Evolutionary conservation across 2,797 vertebrate species (phyloP), one percentile per base, ranked within the genome.

Genomic region (Allobates femoralis): DNA sequence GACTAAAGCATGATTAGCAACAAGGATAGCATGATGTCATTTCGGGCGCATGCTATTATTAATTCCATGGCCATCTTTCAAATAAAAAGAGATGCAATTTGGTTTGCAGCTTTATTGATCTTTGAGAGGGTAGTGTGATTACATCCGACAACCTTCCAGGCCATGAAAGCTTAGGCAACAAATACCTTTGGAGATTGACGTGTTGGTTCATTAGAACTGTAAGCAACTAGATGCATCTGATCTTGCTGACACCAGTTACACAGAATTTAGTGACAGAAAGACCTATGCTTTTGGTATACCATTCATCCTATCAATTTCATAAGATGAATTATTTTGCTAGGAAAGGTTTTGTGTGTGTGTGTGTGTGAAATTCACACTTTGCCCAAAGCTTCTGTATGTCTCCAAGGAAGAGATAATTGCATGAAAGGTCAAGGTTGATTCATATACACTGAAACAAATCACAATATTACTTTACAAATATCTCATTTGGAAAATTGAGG

Each of bases 41-140:
- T 50, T 62, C 51, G 14, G 21, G 30, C 28, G 7, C 46, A 26
- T 30, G 46, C 41, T 28, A 23, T 12, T 73, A n/a, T 74, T 50
- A 46, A 79, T 34, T 15, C 28, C 55, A 64, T 30, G 79, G 55
- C 76, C 30, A 66, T 51, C 41, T 80, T 66, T 56, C 60, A 51
- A 51, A 19, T 81, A 81, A 81, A 50, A 66, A 64, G 62, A 77
- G 51, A 51, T 18, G 46, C 64, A 34, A 32, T 66, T 81, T 81
- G 26, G 60, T 81, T 58, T 81, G 62, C 50, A 50, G 62, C 62
- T 23, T 76, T 81, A 81, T 81, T 66, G 79, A 81, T 81, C 79
- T 67, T 21, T 66, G 60, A 51, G 26, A 51, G 56, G 46, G 46
- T 66, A 46, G 41, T 66, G 62, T 66, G 79, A 81, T 81, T 81